Evolutionary conservation across 2,797 vertebrate species (phyloP), one percentile per base, ranked within the genome.

Genomic region (Myoxocephalus aenaeus): DNA sequence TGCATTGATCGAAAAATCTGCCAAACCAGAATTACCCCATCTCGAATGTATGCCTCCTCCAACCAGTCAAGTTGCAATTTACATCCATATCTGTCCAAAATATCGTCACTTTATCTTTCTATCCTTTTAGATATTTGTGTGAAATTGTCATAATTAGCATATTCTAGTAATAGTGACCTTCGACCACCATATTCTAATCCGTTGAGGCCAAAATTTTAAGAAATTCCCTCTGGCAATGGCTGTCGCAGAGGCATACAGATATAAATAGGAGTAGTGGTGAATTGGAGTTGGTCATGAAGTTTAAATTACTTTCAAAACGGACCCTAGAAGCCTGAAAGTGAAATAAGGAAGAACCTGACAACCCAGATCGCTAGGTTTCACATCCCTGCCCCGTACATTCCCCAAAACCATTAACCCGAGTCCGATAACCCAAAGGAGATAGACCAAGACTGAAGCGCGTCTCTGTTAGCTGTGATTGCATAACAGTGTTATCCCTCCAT

Each of bases 381-480:
- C 77, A 57, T 34, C 29, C 25, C 71, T 75, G 48, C 59, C 78
- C 56, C 13, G 8, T 85, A 82, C 74, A 70, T 85, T 79, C 77
- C 56, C 63, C 53, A 25, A 79, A 87, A 80, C 85, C 73, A 88
- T 90, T 86, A 75, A 42, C 69, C 46, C 22, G 1, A 5, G 73
- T 70, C 83, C 76, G 89, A 91, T 88, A 58, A 88, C n/a, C 20
- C 9, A 76, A 57, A 42, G 42, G 57, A 86, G 78, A 87, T 53
- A 73, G 70, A 51, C 36, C 54, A 0, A 67, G 69, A 61, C 65
- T 29, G 63, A 77, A 70, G 78, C 63, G 4, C 5, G 48, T 83
- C 82, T 83, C 89, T 80, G 77, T 74, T 68, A 70, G 75, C 78
- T 66, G 71, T 67, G 86, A 86, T 91, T 92, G 75, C 89, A 87